These are phyloP conservation scores for Ypsolopha sequella DNA, from an alignment of 2,888 invertebrate species.

Conservation along the genomic window DNA sequence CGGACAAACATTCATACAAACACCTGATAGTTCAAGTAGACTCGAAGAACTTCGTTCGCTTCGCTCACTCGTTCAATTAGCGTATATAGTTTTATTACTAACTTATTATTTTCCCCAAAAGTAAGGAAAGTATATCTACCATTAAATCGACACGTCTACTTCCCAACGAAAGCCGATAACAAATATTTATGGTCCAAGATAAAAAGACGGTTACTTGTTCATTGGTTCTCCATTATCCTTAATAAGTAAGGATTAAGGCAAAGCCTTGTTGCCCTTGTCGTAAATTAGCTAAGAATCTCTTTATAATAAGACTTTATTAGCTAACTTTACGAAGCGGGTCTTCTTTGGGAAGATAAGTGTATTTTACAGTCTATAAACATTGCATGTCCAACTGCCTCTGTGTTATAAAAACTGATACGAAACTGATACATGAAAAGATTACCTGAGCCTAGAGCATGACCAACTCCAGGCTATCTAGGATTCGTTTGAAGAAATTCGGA, in stretches of 20 bases:
- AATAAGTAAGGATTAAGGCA: slow-evolving; percentile 66
- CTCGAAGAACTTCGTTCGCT: too few relatives aligned
- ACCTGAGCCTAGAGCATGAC: too few relatives aligned
- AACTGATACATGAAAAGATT: too few relatives aligned
- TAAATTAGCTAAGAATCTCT: slow-evolving; percentile 55
- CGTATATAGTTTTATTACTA: too few relatives aligned
- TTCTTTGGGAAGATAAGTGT: slow-evolving; percentile 49
- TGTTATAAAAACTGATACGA: too few relatives aligned
- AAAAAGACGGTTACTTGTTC: slow-evolving; percentile 58
- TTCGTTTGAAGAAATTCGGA: too few relatives aligned
- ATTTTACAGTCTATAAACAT: slow-evolving; percentile 48
- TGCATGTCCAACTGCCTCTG: not conserved
- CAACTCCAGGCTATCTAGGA: too few relatives aligned
- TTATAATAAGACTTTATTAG: slow-evolving; percentile 55
- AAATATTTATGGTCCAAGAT: slow-evolving; percentile 52
- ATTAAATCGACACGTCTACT: slow-evolving; percentile 49
- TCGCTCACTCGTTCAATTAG: too few relatives aligned
- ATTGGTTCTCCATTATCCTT: slow-evolving; percentile 65
- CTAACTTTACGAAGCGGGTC: slow-evolving; percentile 33
- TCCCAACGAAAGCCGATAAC: slow-evolving; percentile 23
- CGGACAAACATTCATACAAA: too few relatives aligned
- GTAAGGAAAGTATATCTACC: slow-evolving; percentile 27
- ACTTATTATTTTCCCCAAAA: too few relatives aligned
- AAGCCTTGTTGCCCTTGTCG: slow-evolving; percentile 38
- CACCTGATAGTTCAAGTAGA: too few relatives aligned